Base-by-base conservation (phyloP, 1,140 invertebrate species). In the Ips nitidus region DNA sequence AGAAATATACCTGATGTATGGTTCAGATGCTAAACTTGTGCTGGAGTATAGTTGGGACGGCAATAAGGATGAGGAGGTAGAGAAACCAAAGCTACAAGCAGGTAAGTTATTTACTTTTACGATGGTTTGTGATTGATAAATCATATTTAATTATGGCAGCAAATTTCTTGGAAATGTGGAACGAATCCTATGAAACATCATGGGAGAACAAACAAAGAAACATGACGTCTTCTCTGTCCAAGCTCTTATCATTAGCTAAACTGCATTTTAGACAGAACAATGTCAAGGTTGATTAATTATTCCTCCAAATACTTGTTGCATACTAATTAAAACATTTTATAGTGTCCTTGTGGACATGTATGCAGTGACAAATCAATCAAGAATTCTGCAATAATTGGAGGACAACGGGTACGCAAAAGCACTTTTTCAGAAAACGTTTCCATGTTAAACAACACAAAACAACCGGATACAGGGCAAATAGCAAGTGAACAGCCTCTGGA, bases 1-100 rank as follows among this genome's bases (percentile, higher is more conserved):
- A 0, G 93, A 97, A 82, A 79, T 97, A n/a, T 95, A 94, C 83
- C 83, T 96, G 68, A 94, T 95, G 90, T 89, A 93, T 81, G 93
- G 93, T 6, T 85, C 86, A 60, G 90, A 93, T 71, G 90, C 89
- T 0, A 93, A 90, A 80, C 79, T 95, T 37, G 84, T 88, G 70
- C 80, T 95, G 52, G 91, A 95, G 79, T 95, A 95, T 80, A 90
- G 90, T 83, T 95, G 92, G 92, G 86, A 88, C 3, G 80, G 36
- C 1, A 52, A 64, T 45, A 39, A 42, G 1, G 52, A 53, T 6
- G 50, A 55, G 22, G 43, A 64, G 73, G 79, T 56, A 75, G 43
- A 52, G 41, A 68, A 71, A 56, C 45, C 55, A 56, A 52, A 43
- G 41, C 50, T 71, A 72, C n/a, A 45, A 41, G 64, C 52, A 61